A percentile compares a stretch with the other conserved stretches of the same genome.
Conservation (phyloP, 2,113 vertebrate genomes). For the Thamnophis sirtalis region DNA sequence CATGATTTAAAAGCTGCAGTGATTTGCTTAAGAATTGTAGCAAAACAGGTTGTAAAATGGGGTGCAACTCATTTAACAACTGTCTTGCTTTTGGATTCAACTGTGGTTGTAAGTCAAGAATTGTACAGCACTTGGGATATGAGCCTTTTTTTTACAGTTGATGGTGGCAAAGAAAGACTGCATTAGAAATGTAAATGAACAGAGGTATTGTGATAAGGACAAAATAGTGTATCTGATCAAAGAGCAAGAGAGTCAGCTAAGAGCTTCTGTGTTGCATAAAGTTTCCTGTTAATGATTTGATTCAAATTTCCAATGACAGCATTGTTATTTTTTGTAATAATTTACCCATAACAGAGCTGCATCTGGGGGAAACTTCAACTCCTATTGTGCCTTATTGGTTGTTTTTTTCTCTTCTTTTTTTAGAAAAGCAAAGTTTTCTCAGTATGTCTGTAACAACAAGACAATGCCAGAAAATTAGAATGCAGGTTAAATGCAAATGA, state of each 20-base stretch:
- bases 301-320: neutral
- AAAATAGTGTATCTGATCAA: slow-evolving; percentile 17
- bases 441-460: neutral
- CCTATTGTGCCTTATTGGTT: neutral
- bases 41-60: neutral
- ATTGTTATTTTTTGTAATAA: neutral
- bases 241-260: slow-evolving; percentile 3
- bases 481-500: neutral
- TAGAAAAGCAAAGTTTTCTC: neutral
- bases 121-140: neutral
- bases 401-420: neutral
- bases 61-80: neutral
- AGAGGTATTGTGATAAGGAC: neutral
- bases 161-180: fast-evolving
- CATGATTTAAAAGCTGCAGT: neutral
- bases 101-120: neutral
- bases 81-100: neutral
- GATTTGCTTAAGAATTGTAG: neutral
- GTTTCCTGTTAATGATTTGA: fast-evolving
- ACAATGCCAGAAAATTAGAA: neutral
- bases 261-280: neutral
- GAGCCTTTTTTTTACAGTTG: fast-evolving
- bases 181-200: slow-evolving; percentile 19
- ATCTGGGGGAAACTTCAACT: neutral
- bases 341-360: neutral